Evolutionary conservation across 2,888 invertebrate species (phyloP), one percentile per base, ranked within the genome.

Genomic region (Nymphalis c-album): DNA sequence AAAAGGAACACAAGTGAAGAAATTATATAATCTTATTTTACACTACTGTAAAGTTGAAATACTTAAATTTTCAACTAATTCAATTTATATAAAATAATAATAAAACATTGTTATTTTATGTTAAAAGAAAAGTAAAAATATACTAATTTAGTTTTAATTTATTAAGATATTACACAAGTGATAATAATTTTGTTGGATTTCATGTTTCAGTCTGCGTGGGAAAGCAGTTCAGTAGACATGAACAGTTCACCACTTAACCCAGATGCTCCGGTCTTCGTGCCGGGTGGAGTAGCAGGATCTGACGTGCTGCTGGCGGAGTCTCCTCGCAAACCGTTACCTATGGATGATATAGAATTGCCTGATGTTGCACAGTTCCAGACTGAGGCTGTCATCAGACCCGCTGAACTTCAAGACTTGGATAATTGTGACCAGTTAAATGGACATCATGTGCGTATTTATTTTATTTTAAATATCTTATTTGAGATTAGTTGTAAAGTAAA

Each of bases 231-330:
- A 68, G 90, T 93, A 77, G 94, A 94, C 80, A 94, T 95, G 89
- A 95, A 95, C 90, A 96, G 96, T 65, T 97, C 96, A 55, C 96
- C 95, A 69, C 86, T 97, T 75, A 97, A 97, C 91, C 97, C 97
- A 0, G 95, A 97, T 78, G 97, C 97, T 20, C 95, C 95, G n/a
- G 96, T 96, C 88, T 97, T 97, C 85, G 93, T 97, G 68, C 96
- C 97, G 7, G 94, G 94, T 50, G 84, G 90, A 1, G 88, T 90
- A 31, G 87, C 90, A 10, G 92, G 93, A 7, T 86, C 93, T 0
- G 92, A 92, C 71, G 83, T 89, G 60, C 85, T 95, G 57, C 87
- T 95, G 50, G 94, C 95, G 0, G 94, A 96, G 80, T 96, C 96
- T 17, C 96, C 97, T 0, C 93, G 95, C 73, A 95, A 96, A 80